Evolutionary conservation across 1,140 invertebrate genomes (phyloP), one percentile per base, ranked within the genome.

Genomic region (Trichonephila clavipes): DNA sequence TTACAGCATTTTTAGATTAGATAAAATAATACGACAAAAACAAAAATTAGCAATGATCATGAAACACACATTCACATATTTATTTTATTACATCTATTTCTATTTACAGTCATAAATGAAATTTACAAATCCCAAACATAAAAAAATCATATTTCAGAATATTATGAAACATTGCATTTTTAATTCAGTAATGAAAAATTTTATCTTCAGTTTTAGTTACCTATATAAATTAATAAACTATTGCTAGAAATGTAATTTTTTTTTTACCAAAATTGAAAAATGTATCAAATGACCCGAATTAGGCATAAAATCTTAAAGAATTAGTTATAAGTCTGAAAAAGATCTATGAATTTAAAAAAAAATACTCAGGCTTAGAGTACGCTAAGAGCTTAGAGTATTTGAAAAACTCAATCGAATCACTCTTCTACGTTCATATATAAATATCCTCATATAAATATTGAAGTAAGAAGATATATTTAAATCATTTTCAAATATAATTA

Each of bases 31-130:
- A 4, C 19, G n/a, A 66, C 18, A 19, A 7, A 18, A 66, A 66
- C 19, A 66, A 66, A 19, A 66, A 64, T 19, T 6, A 64, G 4
- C 16, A 19, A 64, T 21, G 21, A 21, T 64, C 18, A 64, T 24
- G 5, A 24, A 28, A 24, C 7, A 28, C 24, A 69, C 66, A n/a
- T 69, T 69, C 66, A n/a, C 21, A 24, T 14, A 24, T 19, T 7
- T 18, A 6, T 77, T 21, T 77, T 77, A 77, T 77, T 72, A 77
- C 72, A 77, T 77, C 34, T 77, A 77, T 77, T 40, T 77, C 72
- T 72, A 40, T 77, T 77, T 77, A 77, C 72, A 77, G 18, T 77
- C 34, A 77, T 40, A 40, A 77, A 77, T 40, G 18, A 77, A 77
- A 77, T 2, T 0, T 18, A 34, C 12, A 77, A 77, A 77, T 34